Conservation (phyloP, 2,113 vertebrate genomes). For the Hippolais icterina region DNA sequence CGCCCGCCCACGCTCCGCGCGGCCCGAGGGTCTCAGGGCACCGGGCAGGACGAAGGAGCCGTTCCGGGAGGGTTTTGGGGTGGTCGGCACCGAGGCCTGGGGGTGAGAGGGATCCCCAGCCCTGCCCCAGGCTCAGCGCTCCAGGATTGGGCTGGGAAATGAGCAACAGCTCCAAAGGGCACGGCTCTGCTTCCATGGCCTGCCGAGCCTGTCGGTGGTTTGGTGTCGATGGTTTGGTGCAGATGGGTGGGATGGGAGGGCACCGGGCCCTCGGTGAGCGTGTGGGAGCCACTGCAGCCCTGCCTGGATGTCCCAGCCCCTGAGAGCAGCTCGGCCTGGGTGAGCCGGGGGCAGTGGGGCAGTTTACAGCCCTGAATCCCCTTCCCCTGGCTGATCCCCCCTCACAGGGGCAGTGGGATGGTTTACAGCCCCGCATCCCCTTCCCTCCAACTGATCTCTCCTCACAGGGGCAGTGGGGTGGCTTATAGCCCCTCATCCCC, state of each 20-base stretch:
- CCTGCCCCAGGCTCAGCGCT: fast-evolving
- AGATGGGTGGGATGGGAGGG: neutral
- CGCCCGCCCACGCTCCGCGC: neutral
- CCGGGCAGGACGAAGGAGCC: fast-evolving
- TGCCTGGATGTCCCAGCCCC: neutral
- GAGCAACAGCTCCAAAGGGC: neutral
- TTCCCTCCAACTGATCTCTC: neutral
- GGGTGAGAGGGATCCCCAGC: neutral
- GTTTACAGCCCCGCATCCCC: neutral
- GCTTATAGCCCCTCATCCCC: neutral
- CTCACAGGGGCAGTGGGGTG: neutral
- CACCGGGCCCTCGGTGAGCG: fast-evolving
- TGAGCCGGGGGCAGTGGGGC: fast-evolving
- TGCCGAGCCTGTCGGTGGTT: neutral
- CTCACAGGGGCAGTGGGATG: neutral
- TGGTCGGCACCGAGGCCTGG: fast-evolving
- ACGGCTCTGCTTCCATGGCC: neutral
- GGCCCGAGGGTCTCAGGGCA: neutral
- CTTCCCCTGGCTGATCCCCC: neutral
- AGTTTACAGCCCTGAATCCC: neutral
- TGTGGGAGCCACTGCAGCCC: fast-evolving
- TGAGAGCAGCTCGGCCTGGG: fast-evolving
- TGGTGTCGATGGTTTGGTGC: too few species aligned
- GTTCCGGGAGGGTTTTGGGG: fast-evolving
- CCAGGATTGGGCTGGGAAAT: fast-evolving